A percentile compares a stretch with the other conserved stretches of the same genome.
Evolutionary conservation across 2,888 invertebrate genomes (phyloP).

Genomic region (Athalia circularis): DNA sequence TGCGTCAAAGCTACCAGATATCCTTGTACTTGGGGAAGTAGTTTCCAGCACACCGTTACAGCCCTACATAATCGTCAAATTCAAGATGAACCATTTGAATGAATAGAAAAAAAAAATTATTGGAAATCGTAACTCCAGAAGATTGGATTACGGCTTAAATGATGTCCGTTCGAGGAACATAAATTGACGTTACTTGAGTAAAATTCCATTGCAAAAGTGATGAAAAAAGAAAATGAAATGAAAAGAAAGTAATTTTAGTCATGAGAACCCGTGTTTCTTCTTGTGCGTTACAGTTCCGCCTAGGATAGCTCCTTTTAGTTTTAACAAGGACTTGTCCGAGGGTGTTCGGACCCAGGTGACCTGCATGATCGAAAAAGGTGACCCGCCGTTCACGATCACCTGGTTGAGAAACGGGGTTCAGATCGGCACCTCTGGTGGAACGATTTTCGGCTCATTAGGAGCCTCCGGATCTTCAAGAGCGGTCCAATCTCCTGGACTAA

Average conservation of each 20-base stretch:
- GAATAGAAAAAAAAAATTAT: too few species aligned
- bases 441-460: slow-evolving; percentile 57
- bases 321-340: slow-evolving; percentile 79
- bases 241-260: not conserved
- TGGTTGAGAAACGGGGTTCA: slow-evolving; percentile 93
- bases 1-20: slow-evolving; percentile 27
- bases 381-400: slow-evolving; percentile 91
- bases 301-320: slow-evolving; percentile 91
- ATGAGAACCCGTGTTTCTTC: slow-evolving; percentile 50
- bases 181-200: too few species aligned
- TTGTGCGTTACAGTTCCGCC: slow-evolving; percentile 83
- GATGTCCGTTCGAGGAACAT: too few species aligned
- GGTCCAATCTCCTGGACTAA: slow-evolving; percentile 62
- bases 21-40: slow-evolving; percentile 19
- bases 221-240: too few species aligned
- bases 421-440: slow-evolving; percentile 79
- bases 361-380: slow-evolving; percentile 93
- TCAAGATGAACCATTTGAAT: not conserved
- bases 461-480: slow-evolving; percentile 55
- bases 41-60: slow-evolving; percentile 6
- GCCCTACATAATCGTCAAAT: not conserved
- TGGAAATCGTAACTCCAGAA: too few species aligned
- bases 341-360: slow-evolving; percentile 93
- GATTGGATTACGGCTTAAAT: not conserved
- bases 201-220: too few species aligned